Percentiles rank a stretch among this genome's conserved stretches.
Conservation (phyloP, 2,888 invertebrate genomes). For the Hyles lineata region DNA sequence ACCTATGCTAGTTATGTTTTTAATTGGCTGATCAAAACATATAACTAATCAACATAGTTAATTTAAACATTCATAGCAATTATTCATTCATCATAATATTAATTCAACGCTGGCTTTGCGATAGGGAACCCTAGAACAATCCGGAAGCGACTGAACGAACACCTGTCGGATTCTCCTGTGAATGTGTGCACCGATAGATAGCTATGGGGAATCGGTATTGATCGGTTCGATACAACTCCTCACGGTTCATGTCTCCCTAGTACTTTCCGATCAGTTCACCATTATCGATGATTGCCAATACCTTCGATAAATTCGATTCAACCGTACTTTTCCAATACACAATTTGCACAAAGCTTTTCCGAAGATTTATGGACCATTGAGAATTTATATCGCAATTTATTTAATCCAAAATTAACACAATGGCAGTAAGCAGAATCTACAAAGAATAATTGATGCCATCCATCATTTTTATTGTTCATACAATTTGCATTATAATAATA, state of each 20-base stretch:
- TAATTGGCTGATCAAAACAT: too few species aligned
- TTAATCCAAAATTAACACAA: background rate
- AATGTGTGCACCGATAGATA: conserved; percentile 40
- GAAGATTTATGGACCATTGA: background rate
- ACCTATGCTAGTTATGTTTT: too few species aligned
- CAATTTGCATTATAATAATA: conserved; percentile 19
- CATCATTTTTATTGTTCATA: conserved; percentile 29
- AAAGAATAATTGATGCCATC: conserved; percentile 23
- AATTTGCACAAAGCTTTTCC: background rate
- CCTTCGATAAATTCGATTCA: conserved; percentile 49
- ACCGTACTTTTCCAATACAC: background rate
- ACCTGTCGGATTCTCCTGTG: conserved; percentile 39
- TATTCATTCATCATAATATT: background rate
- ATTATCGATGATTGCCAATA: conserved; percentile 81
- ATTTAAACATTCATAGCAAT: background rate
- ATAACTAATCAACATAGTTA: background rate
- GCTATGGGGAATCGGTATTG: conserved; percentile 54
- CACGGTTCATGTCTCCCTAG: conserved; percentile 61
- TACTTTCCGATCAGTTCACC: conserved; percentile 79
- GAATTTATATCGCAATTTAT: conserved; percentile 1
- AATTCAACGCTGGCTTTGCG: background rate
- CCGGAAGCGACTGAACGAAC: conserved; percentile 35
- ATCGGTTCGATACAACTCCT: conserved; percentile 73
- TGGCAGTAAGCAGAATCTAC: background rate
- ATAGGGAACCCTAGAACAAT: conserved; percentile 34